phyloP scores from a whole-genome alignment of 2,888 invertebrate genomes.

The Cephus spinipes region DNA sequence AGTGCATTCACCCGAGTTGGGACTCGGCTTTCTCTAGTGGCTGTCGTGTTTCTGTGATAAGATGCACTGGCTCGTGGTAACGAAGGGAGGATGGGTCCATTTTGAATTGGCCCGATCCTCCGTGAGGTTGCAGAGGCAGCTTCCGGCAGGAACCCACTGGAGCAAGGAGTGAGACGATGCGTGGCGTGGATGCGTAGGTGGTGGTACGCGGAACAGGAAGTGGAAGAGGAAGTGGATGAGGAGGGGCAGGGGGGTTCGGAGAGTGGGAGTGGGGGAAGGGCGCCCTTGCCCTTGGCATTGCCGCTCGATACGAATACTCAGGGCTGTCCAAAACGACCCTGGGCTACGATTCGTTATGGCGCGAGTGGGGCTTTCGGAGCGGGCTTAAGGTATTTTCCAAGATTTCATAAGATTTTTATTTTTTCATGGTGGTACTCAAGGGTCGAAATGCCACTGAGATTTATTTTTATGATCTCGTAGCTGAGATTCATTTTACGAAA shows the following conservation, averaged over 20 bases:
- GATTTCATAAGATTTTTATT: neutral
- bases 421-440: neutral
- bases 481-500: neutral
- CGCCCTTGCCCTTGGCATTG: slow-evolving; percentile 68
- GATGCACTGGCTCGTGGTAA: neutral
- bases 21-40: neutral
- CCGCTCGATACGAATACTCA: slow-evolving; percentile 65
- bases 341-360: slow-evolving; percentile 13
- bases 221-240: slow-evolving; percentile 12
- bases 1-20: slow-evolving; percentile 56
- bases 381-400: neutral
- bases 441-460: neutral
- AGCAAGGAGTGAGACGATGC: neutral
- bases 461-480: neutral
- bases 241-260: slow-evolving; percentile 20
- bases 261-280: slow-evolving; percentile 49
- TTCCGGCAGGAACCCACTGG: neutral
- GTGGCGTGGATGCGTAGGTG: slow-evolving; percentile 21
- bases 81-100: slow-evolving; percentile 1
- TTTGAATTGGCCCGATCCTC: slow-evolving; percentile 32
- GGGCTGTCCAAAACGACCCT: slow-evolving; percentile 62
- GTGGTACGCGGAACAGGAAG: slow-evolving; percentile 44
- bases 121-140: slow-evolving; percentile 1
- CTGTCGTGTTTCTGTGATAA: neutral
- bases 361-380: neutral